A percentile compares a stretch with the other conserved stretches of the same genome.
These are phyloP conservation scores for Acanthosepion pharaonis DNA, from an alignment of 2,888 invertebrate genomes.

Conservation along the genomic window DNA sequence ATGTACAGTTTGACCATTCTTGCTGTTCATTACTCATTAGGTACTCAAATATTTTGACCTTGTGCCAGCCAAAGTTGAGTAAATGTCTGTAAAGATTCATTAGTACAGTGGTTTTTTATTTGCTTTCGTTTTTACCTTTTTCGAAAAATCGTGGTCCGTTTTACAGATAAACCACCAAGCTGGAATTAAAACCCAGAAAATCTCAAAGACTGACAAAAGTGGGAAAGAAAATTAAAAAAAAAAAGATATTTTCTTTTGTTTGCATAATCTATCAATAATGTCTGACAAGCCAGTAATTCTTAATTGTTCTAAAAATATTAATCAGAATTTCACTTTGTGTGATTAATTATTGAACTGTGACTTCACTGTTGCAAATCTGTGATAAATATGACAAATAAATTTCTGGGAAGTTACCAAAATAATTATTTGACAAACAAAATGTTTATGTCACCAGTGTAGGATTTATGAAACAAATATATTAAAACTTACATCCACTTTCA, in stretches of 20 bases:
- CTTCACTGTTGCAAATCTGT: neutral
- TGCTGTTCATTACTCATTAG: no score
- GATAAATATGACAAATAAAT: neutral
- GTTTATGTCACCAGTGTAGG: neutral
- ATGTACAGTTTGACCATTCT: no score
- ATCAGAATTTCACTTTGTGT: neutral
- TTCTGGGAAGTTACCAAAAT: neutral
- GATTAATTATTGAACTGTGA: constrained; percentile 22
- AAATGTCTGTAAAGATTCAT: no score
- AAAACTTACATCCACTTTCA: neutral
- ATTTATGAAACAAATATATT: neutral
- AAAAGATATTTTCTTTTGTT: neutral
- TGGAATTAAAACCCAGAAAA: neutral
- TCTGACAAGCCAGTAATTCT: neutral
- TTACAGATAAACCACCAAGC: neutral
- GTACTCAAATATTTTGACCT: no score
- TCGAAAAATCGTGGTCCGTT: neutral
- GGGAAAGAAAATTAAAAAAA: neutral
- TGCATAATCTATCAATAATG: neutral
- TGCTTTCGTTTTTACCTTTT: no score
- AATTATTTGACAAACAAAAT: neutral
- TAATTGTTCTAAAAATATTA: neutral
- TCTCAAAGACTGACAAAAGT: neutral
- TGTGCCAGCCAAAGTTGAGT: no score
- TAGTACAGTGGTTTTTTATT: no score